Conservation (phyloP, 1,140 invertebrate species). For the Augochlora pura region DNA sequence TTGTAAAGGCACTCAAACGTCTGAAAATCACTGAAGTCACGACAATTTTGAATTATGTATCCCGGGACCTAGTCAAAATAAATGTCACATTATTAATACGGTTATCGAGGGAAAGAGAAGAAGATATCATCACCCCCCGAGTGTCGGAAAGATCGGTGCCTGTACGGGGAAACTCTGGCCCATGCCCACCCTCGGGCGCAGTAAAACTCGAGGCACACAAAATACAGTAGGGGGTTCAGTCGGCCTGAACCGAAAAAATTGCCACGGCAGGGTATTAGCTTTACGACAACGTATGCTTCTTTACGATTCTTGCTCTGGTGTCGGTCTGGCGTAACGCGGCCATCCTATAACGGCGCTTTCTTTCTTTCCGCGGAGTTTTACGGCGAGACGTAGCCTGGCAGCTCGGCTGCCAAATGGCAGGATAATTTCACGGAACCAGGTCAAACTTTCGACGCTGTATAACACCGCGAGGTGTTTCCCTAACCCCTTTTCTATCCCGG, state of each 20-base stretch:
- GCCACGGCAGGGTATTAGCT: neutral
- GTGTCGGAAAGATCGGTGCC: no score
- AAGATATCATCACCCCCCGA: no score
- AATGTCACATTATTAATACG: no score
- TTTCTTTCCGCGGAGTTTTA: conserved; percentile 22
- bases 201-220: neutral
- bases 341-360: no score
- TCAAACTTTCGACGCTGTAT: conserved; percentile 31
- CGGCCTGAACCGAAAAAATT: conserved; percentile 1
- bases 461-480: conserved; percentile 3
- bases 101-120: no score
- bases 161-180: no score
- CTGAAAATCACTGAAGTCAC: no score
- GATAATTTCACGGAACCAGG: conserved; percentile 44
- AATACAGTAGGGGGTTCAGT: neutral
- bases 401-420: conserved; percentile 38
- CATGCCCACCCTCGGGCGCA: neutral
- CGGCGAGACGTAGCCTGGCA: conserved; percentile 13
- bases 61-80: no score
- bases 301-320: conserved; percentile 20
- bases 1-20: no score
- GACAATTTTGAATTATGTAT: no score
- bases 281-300: conserved; percentile 15
- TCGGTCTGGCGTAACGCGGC: neutral
- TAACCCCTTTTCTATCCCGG: neutral